These are phyloP conservation scores for Drosophila mayri DNA, from an alignment of 1,140 invertebrate species.

Conservation along the genomic window DNA sequence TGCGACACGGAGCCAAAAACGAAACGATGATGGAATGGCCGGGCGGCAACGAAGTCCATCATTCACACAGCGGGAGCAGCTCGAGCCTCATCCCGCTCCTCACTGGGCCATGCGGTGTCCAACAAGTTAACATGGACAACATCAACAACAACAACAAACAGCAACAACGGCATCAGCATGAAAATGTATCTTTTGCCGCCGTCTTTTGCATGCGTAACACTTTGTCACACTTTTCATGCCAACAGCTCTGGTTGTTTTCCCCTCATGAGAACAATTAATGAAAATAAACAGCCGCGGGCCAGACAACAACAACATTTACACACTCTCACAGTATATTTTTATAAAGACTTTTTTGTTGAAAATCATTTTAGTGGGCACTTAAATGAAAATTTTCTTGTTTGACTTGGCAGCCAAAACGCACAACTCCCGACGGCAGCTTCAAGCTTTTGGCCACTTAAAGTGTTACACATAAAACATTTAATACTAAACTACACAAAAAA, in stretches of 20 bases:
- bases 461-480: constrained; percentile 1
- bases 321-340: constrained; percentile 53
- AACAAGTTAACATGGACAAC: constrained; percentile 70
- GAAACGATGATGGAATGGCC: constrained; percentile 53
- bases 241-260: constrained; percentile 65
- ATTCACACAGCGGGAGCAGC: constrained; percentile 78
- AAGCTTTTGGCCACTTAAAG: constrained; percentile 36
- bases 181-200: constrained; percentile 79
- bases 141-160: constrained; percentile 36
- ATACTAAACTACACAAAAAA: background rate
- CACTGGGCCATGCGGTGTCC: constrained; percentile 39
- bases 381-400: constrained; percentile 58
- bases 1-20: constrained; percentile 60
- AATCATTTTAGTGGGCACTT: constrained; percentile 82
- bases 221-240: constrained; percentile 83
- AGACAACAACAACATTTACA: constrained; percentile 45
- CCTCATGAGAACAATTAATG: constrained; percentile 82
- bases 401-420: constrained; percentile 41
- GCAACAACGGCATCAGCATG: constrained; percentile 38
- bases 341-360: constrained; percentile 65
- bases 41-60: constrained; percentile 80
- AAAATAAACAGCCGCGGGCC: constrained; percentile 82
- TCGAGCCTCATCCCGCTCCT: constrained; percentile 1
- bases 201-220: constrained; percentile 80
- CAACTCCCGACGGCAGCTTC: constrained; percentile 42